Conservation (phyloP, 2,888 invertebrate species). For the Ormia ochracea region DNA sequence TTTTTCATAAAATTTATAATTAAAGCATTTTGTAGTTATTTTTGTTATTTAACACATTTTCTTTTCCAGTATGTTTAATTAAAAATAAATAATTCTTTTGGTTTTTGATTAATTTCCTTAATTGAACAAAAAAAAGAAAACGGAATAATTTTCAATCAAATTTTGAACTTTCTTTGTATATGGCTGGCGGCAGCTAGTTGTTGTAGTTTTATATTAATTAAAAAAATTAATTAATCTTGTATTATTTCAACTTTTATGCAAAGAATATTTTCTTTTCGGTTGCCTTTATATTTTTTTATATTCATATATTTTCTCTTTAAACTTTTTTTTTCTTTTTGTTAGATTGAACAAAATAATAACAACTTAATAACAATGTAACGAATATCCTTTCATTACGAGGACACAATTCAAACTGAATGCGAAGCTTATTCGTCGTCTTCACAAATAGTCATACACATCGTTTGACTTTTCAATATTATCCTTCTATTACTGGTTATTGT, state of each 20-base stretch:
- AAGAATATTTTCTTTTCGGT: conserved; percentile 47
- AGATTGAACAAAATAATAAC: conserved; percentile 75
- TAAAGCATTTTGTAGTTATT: conserved; percentile 5
- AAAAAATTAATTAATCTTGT: conserved; percentile 14
- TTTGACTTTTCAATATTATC: conserved; percentile 50
- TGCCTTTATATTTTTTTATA: conserved; percentile 37
- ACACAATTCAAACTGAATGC: conserved; percentile 78
- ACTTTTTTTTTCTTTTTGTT: conserved; percentile 63
- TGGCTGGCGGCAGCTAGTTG: conserved; percentile 39
- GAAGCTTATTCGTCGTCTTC: conserved; percentile 74
- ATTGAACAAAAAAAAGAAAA: conserved; percentile 8
- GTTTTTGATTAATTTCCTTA: neutral
- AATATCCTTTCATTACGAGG: conserved; percentile 78
- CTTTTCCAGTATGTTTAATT: conserved; percentile 2
- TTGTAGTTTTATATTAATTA: neutral
- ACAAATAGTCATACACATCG: conserved; percentile 73
- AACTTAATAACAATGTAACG: conserved; percentile 77
- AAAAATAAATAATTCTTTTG: neutral
- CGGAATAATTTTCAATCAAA: conserved; percentile 15
- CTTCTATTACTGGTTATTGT: conserved; percentile 55
- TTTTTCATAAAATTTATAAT: neutral
- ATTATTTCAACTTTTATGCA: conserved; percentile 44
- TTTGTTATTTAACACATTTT: conserved; percentile 14
- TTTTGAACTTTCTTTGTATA: conserved; percentile 51
- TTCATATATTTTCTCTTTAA: conserved; percentile 44